Evolutionary conservation across 2,888 invertebrate species (phyloP), one percentile per base, ranked within the genome.

Genomic region (Macaria notata): DNA sequence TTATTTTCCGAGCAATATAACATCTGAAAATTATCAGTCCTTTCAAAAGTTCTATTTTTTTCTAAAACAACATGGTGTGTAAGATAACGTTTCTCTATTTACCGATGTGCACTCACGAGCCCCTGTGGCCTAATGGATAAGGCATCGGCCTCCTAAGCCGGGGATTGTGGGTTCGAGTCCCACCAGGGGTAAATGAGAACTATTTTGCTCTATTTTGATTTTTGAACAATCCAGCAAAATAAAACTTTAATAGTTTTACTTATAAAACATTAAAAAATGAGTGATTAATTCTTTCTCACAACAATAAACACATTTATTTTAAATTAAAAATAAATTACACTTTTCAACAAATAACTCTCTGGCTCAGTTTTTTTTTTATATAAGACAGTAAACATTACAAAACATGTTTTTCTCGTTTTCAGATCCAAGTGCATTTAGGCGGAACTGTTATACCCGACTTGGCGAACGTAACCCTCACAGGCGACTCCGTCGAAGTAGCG

Each of bases 101-200:
- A 47, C 36, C 39, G 8, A 0, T 8, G 0, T 0, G 4, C 9
- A 3, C 4, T 3, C 9, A 46, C 50, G 9, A 59, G 94, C 94
- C 94, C 94, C 94, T 94, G 94, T 94, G 94, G 94, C 94, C 94
- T 94, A 94, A 94, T 94, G 94, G 94, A 94, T 94, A 94, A 94
- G 94, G 94, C 94, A 94, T 94, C 94, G 94, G 94, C 94, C 94
- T 94, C 94, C 94, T 94, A 94, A 94, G 94, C 94, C 94, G 94
- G 94, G 94, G 94, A 94, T 93, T 94, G 94, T 94, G 94, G 94
- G 94, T 94, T 94, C 94, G 94, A 94, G 94, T 94, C 94, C 94
- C 94, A 94, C 94, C 94, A 94, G 94, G 94, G 94, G 9, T 44
- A 46, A 41, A 9, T 3, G 33, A 1, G 33, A 7, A 41, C 9